Conservation (phyloP, 2,113 vertebrate species). For the Salvelinus namaycush region DNA sequence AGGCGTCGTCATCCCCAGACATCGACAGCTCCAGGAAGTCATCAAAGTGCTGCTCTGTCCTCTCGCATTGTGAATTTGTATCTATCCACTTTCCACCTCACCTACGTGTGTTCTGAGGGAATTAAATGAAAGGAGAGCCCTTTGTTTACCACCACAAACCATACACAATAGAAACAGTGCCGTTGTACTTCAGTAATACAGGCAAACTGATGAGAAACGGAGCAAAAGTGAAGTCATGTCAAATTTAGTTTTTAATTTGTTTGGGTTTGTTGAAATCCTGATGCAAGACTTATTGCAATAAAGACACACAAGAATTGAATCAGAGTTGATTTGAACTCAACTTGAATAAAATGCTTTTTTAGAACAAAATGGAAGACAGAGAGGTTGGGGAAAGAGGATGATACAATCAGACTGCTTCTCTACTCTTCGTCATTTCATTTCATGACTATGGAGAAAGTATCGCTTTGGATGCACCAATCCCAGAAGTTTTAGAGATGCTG, state of each 20-base stretch:
- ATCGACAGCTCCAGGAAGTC: conserved; percentile 17
- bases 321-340: conserved; percentile 18
- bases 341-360: conserved; percentile 1
- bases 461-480: conserved; percentile 1
- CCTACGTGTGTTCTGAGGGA: conserved; percentile 43
- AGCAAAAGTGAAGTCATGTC: too few relatives aligned
- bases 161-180: neutral
- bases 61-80: conserved; percentile 48
- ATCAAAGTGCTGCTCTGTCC: conserved; percentile 67
- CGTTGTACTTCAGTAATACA: too few relatives aligned
- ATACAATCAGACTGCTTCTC: conserved; percentile 44
- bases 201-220: too few relatives aligned
- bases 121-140: conserved; percentile 15
- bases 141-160: neutral
- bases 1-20: neutral
- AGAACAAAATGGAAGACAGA: conserved; percentile 39
- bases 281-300: too few relatives aligned
- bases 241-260: too few relatives aligned
- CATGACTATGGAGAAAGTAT: conserved; percentile 42
- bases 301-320: neutral
- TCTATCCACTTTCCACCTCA: conserved; percentile 53
- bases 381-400: conserved; percentile 49
- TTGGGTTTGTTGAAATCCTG: too few relatives aligned
- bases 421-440: conserved; percentile 3
- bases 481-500: conserved; percentile 40